Conservation (phyloP, 2,888 invertebrate genomes). For the Timandra comae region DNA sequence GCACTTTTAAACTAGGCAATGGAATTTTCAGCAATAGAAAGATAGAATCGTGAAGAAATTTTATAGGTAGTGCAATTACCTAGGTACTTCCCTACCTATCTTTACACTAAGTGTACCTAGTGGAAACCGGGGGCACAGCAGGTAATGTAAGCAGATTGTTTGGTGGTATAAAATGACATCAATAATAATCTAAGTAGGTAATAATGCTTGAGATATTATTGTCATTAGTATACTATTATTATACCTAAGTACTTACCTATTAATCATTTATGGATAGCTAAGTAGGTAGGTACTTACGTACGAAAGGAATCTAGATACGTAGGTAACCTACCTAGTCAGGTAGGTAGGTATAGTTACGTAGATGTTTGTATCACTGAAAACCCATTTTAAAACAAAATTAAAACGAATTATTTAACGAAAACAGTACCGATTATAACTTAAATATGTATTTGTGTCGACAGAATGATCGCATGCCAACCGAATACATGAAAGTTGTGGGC, state of each 20-base stretch:
- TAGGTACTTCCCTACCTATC: constrained; percentile 1
- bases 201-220: too few species aligned
- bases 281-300: constrained; percentile 3
- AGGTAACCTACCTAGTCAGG: constrained; percentile 1
- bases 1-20: too few species aligned
- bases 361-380: too few species aligned
- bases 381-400: neutral
- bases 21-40: too few species aligned
- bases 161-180: too few species aligned
- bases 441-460: constrained; percentile 28
- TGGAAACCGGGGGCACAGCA: too few species aligned
- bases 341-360: neutral
- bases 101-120: too few species aligned
- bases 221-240: too few species aligned
- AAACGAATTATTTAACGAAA: neutral
- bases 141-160: too few species aligned
- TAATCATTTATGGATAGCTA: too few species aligned
- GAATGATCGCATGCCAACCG: constrained; percentile 24
- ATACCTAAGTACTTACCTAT: constrained; percentile 1
- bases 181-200: too few species aligned
- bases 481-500: constrained; percentile 27
- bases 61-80: neutral
- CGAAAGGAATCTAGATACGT: neutral
- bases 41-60: too few species aligned
- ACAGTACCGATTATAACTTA: constrained; percentile 18